Evolutionary conservation across 2,797 vertebrate genomes (phyloP).

Genomic region (Pelodytes ibericus): DNA sequence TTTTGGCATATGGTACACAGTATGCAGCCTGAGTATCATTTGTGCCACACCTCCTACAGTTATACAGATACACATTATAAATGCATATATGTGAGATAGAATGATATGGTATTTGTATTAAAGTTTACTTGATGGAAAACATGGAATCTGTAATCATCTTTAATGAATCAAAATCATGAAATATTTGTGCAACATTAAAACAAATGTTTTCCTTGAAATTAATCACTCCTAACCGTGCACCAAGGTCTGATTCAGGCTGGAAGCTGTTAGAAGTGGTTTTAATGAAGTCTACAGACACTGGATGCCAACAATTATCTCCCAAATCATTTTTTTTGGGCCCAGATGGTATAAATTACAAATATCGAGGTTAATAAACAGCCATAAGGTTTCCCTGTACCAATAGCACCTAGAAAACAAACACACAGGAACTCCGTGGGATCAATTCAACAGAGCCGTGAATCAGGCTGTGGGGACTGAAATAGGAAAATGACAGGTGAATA

Average conservation of each 20-base stretch:
- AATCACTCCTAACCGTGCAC: slow-evolving; percentile 1
- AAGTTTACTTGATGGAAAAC: too few species aligned
- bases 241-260: neutral
- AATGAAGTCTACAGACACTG: neutral
- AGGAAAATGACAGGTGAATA: too few species aligned
- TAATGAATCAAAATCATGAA: neutral
- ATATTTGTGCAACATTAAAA: neutral
- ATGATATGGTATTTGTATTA: too few species aligned
- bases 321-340: slow-evolving; percentile 10
- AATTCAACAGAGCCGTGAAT: too few species aligned
- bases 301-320: neutral
- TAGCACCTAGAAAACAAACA: neutral
- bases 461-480: too few species aligned
- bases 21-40: neutral
- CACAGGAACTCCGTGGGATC: neutral
- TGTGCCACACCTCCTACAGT: neutral
- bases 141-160: neutral
- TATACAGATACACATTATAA: neutral
- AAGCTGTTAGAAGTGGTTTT: neutral
- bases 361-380: neutral
- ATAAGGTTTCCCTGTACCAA: slow-evolving; percentile 1
- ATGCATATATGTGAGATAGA: too few species aligned
- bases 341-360: slow-evolving; percentile 1
- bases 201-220: neutral
- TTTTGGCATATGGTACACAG: slow-evolving; percentile 1